Percentiles rank a stretch among this genome's conserved stretches.
Evolutionary conservation across 2,888 invertebrate species (phyloP).

Genomic region (Pelosia muscerda): DNA sequence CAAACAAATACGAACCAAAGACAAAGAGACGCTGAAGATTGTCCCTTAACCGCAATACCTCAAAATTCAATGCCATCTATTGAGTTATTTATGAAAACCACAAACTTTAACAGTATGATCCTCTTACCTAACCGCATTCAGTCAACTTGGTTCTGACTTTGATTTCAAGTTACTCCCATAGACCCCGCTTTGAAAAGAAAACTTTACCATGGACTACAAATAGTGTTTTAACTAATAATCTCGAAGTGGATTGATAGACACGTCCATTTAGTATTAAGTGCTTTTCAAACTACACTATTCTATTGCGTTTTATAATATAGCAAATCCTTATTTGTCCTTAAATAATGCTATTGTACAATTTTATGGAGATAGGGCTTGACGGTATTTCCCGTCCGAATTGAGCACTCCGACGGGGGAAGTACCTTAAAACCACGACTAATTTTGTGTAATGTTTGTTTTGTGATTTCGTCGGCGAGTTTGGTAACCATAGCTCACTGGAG

Average conservation of each 20-base stretch:
- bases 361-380: too few relatives aligned
- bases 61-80: constrained; percentile 1
- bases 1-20: neutral
- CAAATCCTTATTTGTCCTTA: too few relatives aligned
- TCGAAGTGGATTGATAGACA: neutral
- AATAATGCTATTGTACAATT: too few relatives aligned
- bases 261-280: too few relatives aligned
- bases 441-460: too few relatives aligned
- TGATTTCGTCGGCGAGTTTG: too few relatives aligned
- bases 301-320: too few relatives aligned
- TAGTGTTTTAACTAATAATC: constrained; percentile 2
- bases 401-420: too few relatives aligned
- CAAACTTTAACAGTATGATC: constrained; percentile 54
- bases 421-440: too few relatives aligned
- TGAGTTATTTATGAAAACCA: constrained; percentile 31
- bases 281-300: too few relatives aligned
- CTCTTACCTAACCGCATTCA: constrained; percentile 49
- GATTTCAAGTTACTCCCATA: neutral
- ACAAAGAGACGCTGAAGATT: neutral
- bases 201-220: neutral
- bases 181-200: neutral
- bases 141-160: constrained; percentile 30
- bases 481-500: too few relatives aligned
- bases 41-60: neutral
- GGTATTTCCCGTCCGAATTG: too few relatives aligned